phyloP scores from a whole-genome alignment of 1,140 invertebrate species.

The Rhyacophila brunnea region DNA sequence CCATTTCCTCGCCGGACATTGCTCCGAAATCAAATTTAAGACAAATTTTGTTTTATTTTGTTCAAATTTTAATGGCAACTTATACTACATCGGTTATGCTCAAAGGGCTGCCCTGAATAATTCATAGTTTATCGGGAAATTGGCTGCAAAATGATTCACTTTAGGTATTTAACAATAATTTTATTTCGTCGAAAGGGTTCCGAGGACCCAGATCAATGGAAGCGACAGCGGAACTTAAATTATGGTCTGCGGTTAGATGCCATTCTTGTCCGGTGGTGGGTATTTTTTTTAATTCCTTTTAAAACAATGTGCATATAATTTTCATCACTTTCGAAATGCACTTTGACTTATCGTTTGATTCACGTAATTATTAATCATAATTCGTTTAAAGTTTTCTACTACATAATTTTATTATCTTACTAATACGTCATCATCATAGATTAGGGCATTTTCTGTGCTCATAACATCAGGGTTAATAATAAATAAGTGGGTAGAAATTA shows the following conservation, averaged over 20 bases:
- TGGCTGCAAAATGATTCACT: constrained; percentile 8
- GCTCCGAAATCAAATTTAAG: neutral
- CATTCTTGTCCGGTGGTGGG: no score
- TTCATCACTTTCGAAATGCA: no score
- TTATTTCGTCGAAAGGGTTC: constrained; percentile 17
- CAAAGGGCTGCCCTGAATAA: constrained; percentile 23
- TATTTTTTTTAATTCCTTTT: neutral
- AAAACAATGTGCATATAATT: neutral
- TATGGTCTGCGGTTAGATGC: constrained; percentile 8
- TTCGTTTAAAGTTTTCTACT: no score
- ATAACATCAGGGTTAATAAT: no score
- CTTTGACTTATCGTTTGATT: no score
- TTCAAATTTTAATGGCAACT: constrained; percentile 3
- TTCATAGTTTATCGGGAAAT: constrained; percentile 25
- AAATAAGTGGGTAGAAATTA: no score
- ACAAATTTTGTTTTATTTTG: no score
- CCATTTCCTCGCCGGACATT: constrained; percentile 20
- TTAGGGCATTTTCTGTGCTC: no score
- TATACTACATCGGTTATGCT: constrained; percentile 12
- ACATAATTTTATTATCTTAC: no score
- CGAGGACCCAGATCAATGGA: constrained; percentile 10
- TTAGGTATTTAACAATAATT: neutral
- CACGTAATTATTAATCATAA: no score
- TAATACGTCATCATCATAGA: no score
- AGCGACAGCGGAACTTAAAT: constrained; percentile 7